Percentiles rank a stretch among this genome's conserved stretches.
These are phyloP conservation scores for Lymantria monacha DNA, from an alignment of 2,888 invertebrate species.

Conservation along the genomic window DNA sequence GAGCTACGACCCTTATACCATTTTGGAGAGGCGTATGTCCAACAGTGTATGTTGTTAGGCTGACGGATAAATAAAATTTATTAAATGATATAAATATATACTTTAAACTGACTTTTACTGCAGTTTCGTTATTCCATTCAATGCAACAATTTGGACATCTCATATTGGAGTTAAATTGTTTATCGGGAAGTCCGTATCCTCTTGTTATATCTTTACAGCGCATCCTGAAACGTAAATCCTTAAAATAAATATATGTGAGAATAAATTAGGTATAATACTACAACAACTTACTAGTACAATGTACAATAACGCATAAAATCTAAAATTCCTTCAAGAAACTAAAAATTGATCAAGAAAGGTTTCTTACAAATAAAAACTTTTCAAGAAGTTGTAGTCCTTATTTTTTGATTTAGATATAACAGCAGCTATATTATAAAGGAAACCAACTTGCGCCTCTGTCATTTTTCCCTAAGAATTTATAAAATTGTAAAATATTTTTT, in stretches of 20 bases:
- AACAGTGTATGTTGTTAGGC: too few species aligned
- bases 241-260: too few species aligned
- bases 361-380: constrained; percentile 70
- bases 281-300: neutral
- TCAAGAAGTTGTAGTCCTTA: constrained; percentile 41
- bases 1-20: too few species aligned
- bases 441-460: constrained; percentile 58
- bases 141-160: constrained; percentile 63
- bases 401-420: constrained; percentile 32
- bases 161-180: constrained; percentile 53
- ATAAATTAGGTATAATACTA: too few species aligned
- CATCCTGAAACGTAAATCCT: constrained; percentile 45
- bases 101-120: constrained; percentile 41
- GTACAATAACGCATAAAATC: too few species aligned
- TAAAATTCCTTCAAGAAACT: neutral
- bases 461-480: constrained; percentile 29
- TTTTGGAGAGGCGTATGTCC: too few species aligned
- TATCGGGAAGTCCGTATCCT: constrained; percentile 56
- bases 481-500: too few species aligned
- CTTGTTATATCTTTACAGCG: constrained; percentile 56
- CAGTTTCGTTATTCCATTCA: constrained; percentile 54
- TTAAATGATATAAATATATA: too few species aligned
- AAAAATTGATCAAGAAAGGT: neutral
- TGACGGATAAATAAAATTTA: too few species aligned
- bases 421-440: constrained; percentile 55